Base-by-base conservation (phyloP, 2,113 vertebrate genomes). In the Rhabdomys dilectus region DNA sequence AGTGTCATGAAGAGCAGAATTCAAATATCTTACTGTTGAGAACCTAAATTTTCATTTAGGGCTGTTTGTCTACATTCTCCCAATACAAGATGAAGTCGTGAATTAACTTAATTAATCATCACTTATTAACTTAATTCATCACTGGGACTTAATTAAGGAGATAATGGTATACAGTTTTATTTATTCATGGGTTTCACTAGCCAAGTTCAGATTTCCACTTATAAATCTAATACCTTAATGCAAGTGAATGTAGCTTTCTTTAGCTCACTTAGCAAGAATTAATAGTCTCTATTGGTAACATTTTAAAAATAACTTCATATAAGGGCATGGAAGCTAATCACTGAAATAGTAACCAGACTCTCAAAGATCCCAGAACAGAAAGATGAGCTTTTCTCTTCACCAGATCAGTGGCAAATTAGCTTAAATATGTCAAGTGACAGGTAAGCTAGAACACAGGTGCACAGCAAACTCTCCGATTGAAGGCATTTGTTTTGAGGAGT, bases 71-170 rank as follows among this genome's bases (percentile, higher is more conserved):
- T 93, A 82, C 66, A 80, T 92, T 89, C 16, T 53, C 92, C 87
- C 81, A 92, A 88, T 94, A 95, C 91, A 94, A 94, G 45, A 93
- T 84, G 88, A 94, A 91, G 9, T 13, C 77, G 62, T 51, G 96
- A 95, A 94, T 97, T 95, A 97, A 96, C n/a, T n/a, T n/a, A n/a
- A n/a, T n/a, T n/a, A n/a, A n/a, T n/a, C n/a, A n/a, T n/a, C n/a
- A n/a, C n/a, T n/a, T n/a, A n/a, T n/a, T n/a, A n/a, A n/a, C n/a
- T n/a, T n/a, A n/a, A n/a, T n/a, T n/a, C n/a, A n/a, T n/a, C n/a
- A n/a, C 82, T 72, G 81, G 78, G 92, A 96, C 70, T 97, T 97
- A 96, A 97, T 95, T 97, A 91, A 94, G 48, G 82, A 89, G 87
- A 94, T 89, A 84, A 95, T 42, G 51, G 66, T 73, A 58, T 56